These are phyloP conservation scores for Myopa tessellatipennis DNA, from an alignment of 2,888 invertebrate genomes.

Conservation along the genomic window DNA sequence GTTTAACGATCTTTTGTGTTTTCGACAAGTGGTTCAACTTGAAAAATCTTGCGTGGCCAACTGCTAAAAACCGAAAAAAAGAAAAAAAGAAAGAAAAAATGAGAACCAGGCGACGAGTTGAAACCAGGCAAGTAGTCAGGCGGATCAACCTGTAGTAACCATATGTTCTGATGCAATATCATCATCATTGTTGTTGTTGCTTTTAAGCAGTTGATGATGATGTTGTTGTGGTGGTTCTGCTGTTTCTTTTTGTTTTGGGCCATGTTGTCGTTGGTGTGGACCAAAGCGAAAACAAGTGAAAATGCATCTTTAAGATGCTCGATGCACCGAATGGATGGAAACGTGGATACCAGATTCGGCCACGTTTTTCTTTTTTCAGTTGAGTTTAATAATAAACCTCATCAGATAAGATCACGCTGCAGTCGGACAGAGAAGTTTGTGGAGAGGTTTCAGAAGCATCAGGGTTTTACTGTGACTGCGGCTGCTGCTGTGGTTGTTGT, in stretches of 20 bases:
- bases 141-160: background rate
- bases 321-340: background rate
- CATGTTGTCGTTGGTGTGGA: too few species aligned
- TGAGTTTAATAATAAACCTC: too few species aligned
- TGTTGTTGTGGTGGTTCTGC: background rate
- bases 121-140: background rate
- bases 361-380: too few species aligned
- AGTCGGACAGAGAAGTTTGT: too few species aligned
- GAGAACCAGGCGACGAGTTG: background rate
- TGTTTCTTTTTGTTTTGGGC: background rate
- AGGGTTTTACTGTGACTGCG: background rate
- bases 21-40: conserved; percentile 35
- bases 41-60: conserved; percentile 14
- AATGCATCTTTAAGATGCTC: too few species aligned
- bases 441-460: background rate
- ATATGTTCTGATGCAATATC: conserved; percentile 1
- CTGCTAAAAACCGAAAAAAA: background rate
- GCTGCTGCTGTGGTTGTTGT: background rate
- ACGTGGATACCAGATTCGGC: too few species aligned
- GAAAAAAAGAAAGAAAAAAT: background rate
- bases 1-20: background rate
- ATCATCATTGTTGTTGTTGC: too few species aligned
- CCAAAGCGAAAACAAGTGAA: too few species aligned
- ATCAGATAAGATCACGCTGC: too few species aligned
- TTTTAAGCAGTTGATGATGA: too few species aligned